These are phyloP conservation scores for Acanthisitta chloris DNA, from an alignment of 2,113 vertebrate species.

Conservation along the genomic window DNA sequence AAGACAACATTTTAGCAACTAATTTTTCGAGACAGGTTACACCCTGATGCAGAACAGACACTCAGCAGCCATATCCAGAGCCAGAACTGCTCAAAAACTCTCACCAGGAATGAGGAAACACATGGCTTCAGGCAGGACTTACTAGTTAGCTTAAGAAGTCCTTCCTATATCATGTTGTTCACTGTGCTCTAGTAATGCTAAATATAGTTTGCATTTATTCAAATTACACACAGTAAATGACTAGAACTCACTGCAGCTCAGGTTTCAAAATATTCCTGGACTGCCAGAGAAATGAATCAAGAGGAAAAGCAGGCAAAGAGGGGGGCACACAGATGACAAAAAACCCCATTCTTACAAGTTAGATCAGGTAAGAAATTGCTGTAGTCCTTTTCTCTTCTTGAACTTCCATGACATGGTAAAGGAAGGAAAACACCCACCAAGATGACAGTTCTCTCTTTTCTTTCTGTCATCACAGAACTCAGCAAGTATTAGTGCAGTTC, in stretches of 20 bases:
- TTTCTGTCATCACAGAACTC: background rate
- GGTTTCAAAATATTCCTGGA: background rate
- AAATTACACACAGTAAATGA: background rate
- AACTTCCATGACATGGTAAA: background rate
- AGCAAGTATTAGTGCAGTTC: background rate
- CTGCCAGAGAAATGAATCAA: background rate
- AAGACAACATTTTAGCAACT: background rate
- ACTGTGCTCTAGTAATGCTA: background rate
- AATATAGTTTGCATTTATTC: background rate
- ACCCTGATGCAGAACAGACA: background rate
- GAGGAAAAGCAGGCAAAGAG: background rate
- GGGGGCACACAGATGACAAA: rapidly evolving
- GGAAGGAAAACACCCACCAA: background rate
- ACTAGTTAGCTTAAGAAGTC: background rate
- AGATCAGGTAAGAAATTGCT: background rate
- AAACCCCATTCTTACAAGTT: rapidly evolving
- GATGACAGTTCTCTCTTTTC: background rate
- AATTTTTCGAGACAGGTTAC: background rate
- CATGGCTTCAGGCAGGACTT: background rate
- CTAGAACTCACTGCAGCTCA: background rate
- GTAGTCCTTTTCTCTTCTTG: background rate
- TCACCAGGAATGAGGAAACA: background rate
- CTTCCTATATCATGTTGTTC: background rate
- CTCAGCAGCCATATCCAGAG: background rate
- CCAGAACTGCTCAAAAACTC: background rate